Percentiles rank a stretch among this genome's conserved stretches.
These are phyloP conservation scores for Canis aureus DNA, from an alignment of 2,113 vertebrate genomes.

Conservation along the genomic window DNA sequence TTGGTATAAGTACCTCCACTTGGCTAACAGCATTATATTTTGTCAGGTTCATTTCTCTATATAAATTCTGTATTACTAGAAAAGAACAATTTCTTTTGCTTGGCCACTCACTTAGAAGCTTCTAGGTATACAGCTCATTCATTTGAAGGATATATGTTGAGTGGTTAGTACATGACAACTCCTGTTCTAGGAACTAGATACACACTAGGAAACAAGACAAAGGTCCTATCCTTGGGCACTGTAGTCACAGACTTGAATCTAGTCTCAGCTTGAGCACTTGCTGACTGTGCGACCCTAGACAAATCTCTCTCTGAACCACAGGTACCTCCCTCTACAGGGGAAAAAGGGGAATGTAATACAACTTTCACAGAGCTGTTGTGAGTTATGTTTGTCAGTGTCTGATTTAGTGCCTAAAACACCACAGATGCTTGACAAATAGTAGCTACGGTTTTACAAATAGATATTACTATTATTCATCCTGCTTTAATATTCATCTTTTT, in stretches of 20 bases:
- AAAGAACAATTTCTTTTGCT: slow-evolving; percentile 55
- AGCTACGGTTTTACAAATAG: slow-evolving; percentile 55
- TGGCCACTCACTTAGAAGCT: slow-evolving; percentile 3
- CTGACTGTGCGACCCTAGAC: neutral
- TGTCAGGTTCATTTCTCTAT: slow-evolving; percentile 72
- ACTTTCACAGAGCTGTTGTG: neutral
- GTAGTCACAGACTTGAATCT: neutral
- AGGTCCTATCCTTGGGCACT: neutral
- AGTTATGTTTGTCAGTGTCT: neutral
- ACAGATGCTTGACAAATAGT: neutral
- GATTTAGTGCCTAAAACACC: neutral
- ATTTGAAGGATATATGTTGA: neutral
- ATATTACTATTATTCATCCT: slow-evolving; percentile 59
- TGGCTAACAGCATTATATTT: slow-evolving; percentile 70
- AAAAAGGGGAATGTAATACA: neutral
- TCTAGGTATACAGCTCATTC: slow-evolving; percentile 23
- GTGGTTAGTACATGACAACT: neutral
- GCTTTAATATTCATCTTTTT: slow-evolving; percentile 76
- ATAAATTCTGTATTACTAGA: slow-evolving; percentile 65
- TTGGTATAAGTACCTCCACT: slow-evolving; percentile 82
- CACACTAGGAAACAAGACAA: slow-evolving; percentile 64
- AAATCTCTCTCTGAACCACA: slow-evolving; percentile 14
- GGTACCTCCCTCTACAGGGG: neutral
- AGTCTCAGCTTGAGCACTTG: slow-evolving; percentile 1
- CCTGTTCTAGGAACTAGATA: neutral